These are phyloP conservation scores for Pitta sordida DNA, from an alignment of 2,113 vertebrate species.

Conservation along the genomic window DNA sequence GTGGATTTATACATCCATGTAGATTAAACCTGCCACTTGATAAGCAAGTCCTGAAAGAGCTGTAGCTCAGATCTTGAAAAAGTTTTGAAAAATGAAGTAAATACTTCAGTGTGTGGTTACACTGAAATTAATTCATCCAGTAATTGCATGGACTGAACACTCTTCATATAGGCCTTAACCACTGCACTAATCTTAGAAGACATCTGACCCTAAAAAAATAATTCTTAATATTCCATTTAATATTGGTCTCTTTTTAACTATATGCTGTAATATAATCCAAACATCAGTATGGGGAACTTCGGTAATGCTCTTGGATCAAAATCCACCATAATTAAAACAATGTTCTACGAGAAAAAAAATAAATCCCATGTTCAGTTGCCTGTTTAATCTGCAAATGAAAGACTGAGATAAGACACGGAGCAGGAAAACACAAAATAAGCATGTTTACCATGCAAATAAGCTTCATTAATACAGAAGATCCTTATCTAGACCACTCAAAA, in stretches of 20 bases:
- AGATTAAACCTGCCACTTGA: background rate
- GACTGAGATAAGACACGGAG: background rate
- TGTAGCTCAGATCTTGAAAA: background rate
- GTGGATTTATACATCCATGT: background rate
- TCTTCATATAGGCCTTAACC: background rate
- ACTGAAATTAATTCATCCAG: background rate
- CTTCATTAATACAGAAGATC: constrained; percentile 3
- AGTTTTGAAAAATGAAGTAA: background rate
- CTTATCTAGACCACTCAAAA: background rate
- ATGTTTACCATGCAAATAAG: constrained; percentile 22
- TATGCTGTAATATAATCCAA: background rate
- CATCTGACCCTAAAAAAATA: background rate
- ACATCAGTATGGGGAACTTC: background rate
- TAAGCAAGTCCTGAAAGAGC: background rate
- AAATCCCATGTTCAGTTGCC: background rate
- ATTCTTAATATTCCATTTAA: background rate
- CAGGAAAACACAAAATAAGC: constrained; percentile 34
- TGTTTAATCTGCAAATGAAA: constrained; percentile 37
- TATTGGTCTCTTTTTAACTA: background rate
- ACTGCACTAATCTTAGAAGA: background rate
- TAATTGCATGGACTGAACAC: background rate
- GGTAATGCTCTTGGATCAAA: background rate
- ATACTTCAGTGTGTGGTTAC: background rate
- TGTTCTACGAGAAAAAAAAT: background rate
- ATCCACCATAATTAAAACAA: background rate